A percentile compares a stretch with the other conserved stretches of the same genome.
These are phyloP conservation scores for Pseudobourletiella spinata DNA, from an alignment of 1,140 invertebrate genomes.

Conservation along the genomic window DNA sequence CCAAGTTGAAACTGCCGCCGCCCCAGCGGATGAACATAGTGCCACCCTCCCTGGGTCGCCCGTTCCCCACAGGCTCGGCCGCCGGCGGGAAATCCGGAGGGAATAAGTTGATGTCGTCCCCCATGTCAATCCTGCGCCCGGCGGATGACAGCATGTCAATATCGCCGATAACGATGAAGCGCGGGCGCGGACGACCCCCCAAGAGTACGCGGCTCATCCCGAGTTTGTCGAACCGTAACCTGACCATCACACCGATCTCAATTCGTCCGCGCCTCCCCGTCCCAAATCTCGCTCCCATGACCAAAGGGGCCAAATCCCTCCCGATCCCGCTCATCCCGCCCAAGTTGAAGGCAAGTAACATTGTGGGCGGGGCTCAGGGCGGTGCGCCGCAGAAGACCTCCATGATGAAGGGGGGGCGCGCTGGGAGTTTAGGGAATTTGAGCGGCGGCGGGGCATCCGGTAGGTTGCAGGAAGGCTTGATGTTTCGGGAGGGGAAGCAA, in stretches of 20 bases:
- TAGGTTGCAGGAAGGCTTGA: background rate
- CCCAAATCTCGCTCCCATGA: conserved; percentile 14
- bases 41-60: background rate
- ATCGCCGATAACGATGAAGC: conserved; percentile 14
- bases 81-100: background rate
- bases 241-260: conserved; percentile 20
- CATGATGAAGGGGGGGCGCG: background rate
- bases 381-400: background rate
- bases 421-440: background rate
- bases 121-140: conserved; percentile 6
- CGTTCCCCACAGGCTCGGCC: background rate
- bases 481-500: background rate
- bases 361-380: background rate
- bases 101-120: background rate
- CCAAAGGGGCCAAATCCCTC: background rate
- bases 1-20: background rate
- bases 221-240: conserved; percentile 7
- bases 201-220: conserved; percentile 11
- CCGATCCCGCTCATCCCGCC: background rate
- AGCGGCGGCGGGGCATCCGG: background rate
- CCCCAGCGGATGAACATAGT: background rate
- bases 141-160: conserved; percentile 16
- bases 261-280: conserved; percentile 11
- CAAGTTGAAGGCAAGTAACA: conserved; percentile 1
- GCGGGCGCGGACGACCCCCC: conserved; percentile 1